Percentiles rank a stretch among this genome's conserved stretches.
phyloP scores from a whole-genome alignment of 2,888 invertebrate genomes.

The Darwinula stevensoni region DNA sequence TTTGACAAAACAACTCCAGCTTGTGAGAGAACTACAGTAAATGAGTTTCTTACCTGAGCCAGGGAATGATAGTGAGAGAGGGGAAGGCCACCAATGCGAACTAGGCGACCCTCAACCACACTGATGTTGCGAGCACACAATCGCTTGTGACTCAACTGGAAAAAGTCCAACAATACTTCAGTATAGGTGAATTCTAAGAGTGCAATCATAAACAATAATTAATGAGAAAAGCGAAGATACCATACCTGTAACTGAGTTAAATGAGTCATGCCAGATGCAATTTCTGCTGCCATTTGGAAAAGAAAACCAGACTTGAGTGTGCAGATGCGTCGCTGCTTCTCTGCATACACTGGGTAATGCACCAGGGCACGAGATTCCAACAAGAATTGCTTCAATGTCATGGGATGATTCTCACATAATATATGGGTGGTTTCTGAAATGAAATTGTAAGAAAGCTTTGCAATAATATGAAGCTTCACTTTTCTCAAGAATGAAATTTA shows the following conservation, averaged over 20 bases:
- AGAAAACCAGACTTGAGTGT: conserved; percentile 29
- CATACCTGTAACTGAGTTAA: conserved; percentile 29
- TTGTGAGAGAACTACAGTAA: conserved; percentile 1
- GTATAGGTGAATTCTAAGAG: conserved; percentile 5
- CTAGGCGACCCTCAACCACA: conserved; percentile 28
- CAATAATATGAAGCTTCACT: too few species aligned
- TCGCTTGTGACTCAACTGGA: conserved; percentile 28
- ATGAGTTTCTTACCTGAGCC: conserved; percentile 19
- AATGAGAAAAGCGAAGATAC: too few species aligned
- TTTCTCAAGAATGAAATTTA: too few species aligned
- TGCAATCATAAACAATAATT: too few species aligned
- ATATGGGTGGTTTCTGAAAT: conserved; percentile 33
- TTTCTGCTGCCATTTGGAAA: conserved; percentile 29
- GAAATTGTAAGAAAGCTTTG: too few species aligned
- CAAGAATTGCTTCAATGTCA: conserved; percentile 35
- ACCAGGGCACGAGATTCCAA: conserved; percentile 24
- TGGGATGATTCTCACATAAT: conserved; percentile 33
- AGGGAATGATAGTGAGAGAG: conserved; percentile 31
- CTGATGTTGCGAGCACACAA: conserved; percentile 39
- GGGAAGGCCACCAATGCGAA: conserved; percentile 45
- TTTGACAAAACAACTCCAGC: too few species aligned
- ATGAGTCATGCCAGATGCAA: conserved; percentile 40
- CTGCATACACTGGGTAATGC: conserved; percentile 16
- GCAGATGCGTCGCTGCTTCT: conserved; percentile 21
- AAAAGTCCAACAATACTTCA: conserved; percentile 10